Evolutionary conservation across 2,797 vertebrate species (phyloP).

Genomic region (Ptychobarbus kaznakovi): DNA sequence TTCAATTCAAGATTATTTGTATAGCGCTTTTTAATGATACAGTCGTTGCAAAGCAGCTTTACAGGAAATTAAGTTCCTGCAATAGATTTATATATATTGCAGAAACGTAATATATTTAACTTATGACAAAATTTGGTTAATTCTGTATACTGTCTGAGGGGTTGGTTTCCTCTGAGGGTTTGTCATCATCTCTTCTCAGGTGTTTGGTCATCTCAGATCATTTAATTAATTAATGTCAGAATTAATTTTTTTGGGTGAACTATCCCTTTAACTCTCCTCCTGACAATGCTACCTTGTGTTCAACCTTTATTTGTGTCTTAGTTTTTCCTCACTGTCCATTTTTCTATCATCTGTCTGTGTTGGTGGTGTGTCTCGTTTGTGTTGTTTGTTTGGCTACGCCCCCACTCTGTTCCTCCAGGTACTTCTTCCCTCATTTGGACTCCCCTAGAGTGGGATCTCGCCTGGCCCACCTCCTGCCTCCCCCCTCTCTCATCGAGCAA

Average conservation of each 20-base stretch:
- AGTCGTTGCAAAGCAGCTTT: too few species aligned
- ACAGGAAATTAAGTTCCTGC: too few species aligned
- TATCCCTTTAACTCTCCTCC: neutral
- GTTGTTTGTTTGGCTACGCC: conserved; percentile 28
- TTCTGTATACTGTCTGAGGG: too few species aligned
- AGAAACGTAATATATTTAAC: too few species aligned
- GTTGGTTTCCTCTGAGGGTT: too few species aligned
- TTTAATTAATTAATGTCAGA: neutral
- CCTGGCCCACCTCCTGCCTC: conserved; percentile 91
- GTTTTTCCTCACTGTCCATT: conserved; percentile 81
- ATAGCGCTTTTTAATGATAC: too few species aligned
- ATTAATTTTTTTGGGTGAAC: neutral
- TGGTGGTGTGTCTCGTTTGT: conserved; percentile 51
- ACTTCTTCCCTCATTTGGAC: conserved; percentile 95
- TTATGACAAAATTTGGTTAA: too few species aligned
- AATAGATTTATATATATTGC: too few species aligned
- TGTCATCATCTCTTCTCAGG: too few species aligned
- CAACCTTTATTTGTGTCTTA: conserved; percentile 63
- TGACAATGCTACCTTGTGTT: neutral
- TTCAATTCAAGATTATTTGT: too few species aligned
- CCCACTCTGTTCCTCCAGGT: conserved; percentile 78
- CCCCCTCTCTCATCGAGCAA: conserved; percentile 87
- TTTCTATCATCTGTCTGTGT: conserved; percentile 72
- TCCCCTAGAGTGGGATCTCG: conserved; percentile 89
- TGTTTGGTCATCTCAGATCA: too few species aligned